Conservation (phyloP, 2,888 invertebrate genomes). For the Drosophila eohydei region DNA sequence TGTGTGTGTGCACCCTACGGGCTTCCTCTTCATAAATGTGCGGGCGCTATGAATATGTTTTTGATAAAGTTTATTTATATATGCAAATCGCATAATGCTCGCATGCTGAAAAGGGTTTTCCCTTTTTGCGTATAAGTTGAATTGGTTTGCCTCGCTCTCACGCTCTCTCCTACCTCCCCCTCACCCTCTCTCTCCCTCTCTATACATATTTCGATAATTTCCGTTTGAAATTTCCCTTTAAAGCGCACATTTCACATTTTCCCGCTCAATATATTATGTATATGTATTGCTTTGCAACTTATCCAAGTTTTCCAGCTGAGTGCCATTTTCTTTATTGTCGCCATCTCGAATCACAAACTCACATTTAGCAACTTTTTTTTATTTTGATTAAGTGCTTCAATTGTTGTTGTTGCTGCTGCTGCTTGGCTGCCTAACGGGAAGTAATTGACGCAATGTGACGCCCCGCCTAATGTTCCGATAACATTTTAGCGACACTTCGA, state of each 20-base stretch:
- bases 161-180: not conserved
- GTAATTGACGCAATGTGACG: constrained; percentile 53
- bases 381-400: constrained; percentile 58
- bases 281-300: constrained; percentile 52
- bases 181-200: not conserved
- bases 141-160: constrained; percentile 43
- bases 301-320: constrained; percentile 69
- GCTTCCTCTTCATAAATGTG: constrained; percentile 35
- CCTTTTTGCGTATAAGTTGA: constrained; percentile 39
- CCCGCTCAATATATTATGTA: constrained; percentile 15
- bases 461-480: constrained; percentile 38
- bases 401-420: constrained; percentile 32
- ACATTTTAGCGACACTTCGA: constrained; percentile 28
- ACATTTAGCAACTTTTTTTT: constrained; percentile 49
- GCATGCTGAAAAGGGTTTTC: constrained; percentile 46
- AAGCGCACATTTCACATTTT: constrained; percentile 25
- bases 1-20: constrained; percentile 1
- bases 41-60: constrained; percentile 71
- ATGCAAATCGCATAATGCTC: constrained; percentile 67
- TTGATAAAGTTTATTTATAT: constrained; percentile 74
- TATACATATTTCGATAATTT: constrained; percentile 44
- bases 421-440: constrained; percentile 32
- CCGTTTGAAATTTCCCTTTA: constrained; percentile 65
- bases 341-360: constrained; percentile 29
- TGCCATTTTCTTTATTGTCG: constrained; percentile 57